Percentiles rank a stretch among this genome's conserved stretches.
phyloP scores from a whole-genome alignment of 2,888 invertebrate genomes.

The Trachelus tabidus region DNA sequence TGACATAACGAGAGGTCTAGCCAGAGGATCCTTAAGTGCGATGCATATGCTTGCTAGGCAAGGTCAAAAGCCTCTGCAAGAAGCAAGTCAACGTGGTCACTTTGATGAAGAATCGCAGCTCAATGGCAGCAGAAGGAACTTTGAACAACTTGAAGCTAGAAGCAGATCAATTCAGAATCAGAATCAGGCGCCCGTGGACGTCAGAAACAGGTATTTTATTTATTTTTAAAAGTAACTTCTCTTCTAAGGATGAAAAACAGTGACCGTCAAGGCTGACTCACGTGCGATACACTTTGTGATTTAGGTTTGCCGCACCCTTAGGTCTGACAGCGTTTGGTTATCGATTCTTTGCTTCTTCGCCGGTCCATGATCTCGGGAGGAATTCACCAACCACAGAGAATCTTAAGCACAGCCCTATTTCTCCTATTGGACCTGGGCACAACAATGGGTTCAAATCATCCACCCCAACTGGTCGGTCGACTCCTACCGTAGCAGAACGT shows the following conservation, averaged over 20 bases:
- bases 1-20: constrained; percentile 68
- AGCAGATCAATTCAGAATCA: constrained; percentile 37
- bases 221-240: too few relatives aligned
- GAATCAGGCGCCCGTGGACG: constrained; percentile 45
- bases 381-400: constrained; percentile 41
- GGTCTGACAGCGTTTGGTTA: constrained; percentile 56
- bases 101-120: constrained; percentile 28
- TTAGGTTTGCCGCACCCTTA: constrained; percentile 55
- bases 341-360: constrained; percentile 59
- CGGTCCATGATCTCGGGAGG: constrained; percentile 40
- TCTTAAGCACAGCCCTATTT: constrained; percentile 49
- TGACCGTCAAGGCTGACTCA: too few relatives aligned
- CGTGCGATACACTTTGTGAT: neutral
- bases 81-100: constrained; percentile 31
- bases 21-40: constrained; percentile 46
- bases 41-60: constrained; percentile 58
- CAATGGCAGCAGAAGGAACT: constrained; percentile 35
- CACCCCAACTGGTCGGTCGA: constrained; percentile 41
- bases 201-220: constrained; percentile 50
- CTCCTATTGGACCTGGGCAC: constrained; percentile 49
- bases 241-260: neutral
- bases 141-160: constrained; percentile 36
- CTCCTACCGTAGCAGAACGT: constrained; percentile 52
- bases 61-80: constrained; percentile 43
- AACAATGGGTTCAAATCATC: constrained; percentile 42